Evolutionary conservation across 2,888 invertebrate genomes (phyloP).

Genomic region (Brenthis ino): DNA sequence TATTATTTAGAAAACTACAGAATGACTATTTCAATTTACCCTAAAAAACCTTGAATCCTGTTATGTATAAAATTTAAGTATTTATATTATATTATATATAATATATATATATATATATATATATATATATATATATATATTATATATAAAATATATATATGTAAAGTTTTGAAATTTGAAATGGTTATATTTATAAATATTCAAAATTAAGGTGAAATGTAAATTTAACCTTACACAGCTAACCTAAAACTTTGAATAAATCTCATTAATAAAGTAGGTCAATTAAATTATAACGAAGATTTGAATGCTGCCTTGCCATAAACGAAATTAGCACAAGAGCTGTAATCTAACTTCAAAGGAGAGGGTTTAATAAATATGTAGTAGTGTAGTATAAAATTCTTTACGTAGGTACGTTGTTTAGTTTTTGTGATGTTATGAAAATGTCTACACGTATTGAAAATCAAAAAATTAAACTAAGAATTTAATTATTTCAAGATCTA

Average conservation of each 20-base stretch:
- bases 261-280: conserved; percentile 22
- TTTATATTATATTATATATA: no score
- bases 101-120: no score
- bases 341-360: conserved; percentile 15
- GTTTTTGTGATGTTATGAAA: no score
- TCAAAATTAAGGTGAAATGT: background rate
- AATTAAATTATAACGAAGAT: conserved; percentile 23
- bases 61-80: no score
- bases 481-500: no score
- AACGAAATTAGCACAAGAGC: conserved; percentile 15
- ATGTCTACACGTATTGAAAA: background rate
- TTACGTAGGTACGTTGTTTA: background rate
- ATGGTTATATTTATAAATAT: background rate
- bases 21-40: no score
- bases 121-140: no score
- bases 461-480: no score
- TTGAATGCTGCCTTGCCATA: conserved; percentile 17
- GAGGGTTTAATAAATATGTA: conserved; percentile 7
- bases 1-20: no score
- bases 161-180: no score
- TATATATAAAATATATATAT: no score
- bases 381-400: background rate
- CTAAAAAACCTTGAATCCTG: no score
- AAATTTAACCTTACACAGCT: conserved; percentile 2
- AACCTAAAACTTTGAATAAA: conserved; percentile 13